These are phyloP conservation scores for Drosophila anomalata DNA, from an alignment of 2,888 invertebrate genomes.

Conservation along the genomic window DNA sequence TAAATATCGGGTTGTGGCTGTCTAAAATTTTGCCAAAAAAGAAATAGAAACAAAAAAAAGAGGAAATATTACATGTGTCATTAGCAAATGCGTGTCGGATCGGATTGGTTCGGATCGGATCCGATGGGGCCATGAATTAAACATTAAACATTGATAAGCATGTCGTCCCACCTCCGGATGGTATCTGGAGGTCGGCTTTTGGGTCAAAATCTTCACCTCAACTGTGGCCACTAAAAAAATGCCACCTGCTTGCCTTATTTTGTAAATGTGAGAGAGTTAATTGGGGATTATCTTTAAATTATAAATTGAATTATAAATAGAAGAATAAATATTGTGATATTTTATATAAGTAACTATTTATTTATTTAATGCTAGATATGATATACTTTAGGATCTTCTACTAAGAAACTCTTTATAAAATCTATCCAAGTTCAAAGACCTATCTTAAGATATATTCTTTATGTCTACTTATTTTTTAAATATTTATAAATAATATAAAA, in stretches of 20 bases:
- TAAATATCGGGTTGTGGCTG: slow-evolving; percentile 28
- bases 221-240: not conserved
- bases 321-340: not conserved
- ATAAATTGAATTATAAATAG: not conserved
- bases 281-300: not conserved
- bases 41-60: slow-evolving; percentile 17
- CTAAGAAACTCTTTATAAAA: no score
- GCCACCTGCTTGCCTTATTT: not conserved
- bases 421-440: no score
- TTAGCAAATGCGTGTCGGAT: slow-evolving; percentile 36
- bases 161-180: slow-evolving; percentile 27
- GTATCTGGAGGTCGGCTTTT: not conserved
- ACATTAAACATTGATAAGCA: slow-evolving; percentile 41
- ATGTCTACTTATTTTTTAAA: no score
- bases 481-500: no score
- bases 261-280: not conserved
- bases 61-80: slow-evolving; percentile 35
- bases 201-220: not conserved
- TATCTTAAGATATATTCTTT: no score
- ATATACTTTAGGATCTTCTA: no score
- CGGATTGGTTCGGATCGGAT: not conserved
- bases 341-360: not conserved
- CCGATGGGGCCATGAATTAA: slow-evolving; percentile 38
- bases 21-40: slow-evolving; percentile 22
- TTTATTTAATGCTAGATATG: no score